Evolutionary conservation across 1,140 invertebrate genomes (phyloP).

Genomic region (Episyrphus balteatus): DNA sequence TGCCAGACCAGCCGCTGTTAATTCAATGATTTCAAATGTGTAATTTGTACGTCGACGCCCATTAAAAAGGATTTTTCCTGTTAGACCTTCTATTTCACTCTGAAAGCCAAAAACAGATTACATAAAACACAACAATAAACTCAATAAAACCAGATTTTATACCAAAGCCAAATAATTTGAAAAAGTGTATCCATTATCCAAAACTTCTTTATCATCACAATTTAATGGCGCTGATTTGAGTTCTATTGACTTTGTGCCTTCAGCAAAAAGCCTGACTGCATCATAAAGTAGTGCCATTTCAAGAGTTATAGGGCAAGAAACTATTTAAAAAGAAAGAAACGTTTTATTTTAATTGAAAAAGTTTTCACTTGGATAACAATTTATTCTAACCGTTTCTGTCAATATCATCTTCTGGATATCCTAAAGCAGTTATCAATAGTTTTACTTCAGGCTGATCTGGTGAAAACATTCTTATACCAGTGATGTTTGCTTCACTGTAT

Average conservation of each 20-base stretch:
- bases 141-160: slow-evolving; percentile 50
- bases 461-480: slow-evolving; percentile 60
- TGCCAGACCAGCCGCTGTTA: slow-evolving; percentile 52
- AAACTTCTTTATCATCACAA: slow-evolving; percentile 46
- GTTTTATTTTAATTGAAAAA: background rate
- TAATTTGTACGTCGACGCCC: slow-evolving; percentile 74
- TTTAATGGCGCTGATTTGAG: slow-evolving; percentile 28
- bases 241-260: slow-evolving; percentile 21
- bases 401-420: slow-evolving; percentile 41
- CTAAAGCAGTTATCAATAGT: slow-evolving; percentile 22
- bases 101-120: slow-evolving; percentile 35
- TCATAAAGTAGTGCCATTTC: slow-evolving; percentile 70
- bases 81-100: slow-evolving; percentile 39
- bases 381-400: slow-evolving; percentile 22
- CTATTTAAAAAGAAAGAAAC: background rate
- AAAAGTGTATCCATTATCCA: slow-evolving; percentile 56
- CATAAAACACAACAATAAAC: background rate
- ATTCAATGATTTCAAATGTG: slow-evolving; percentile 65
- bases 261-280: slow-evolving; percentile 61
- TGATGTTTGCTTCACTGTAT: slow-evolving; percentile 78
- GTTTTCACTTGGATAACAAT: slow-evolving; percentile 42
- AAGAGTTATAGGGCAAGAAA: slow-evolving; percentile 40
- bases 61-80: slow-evolving; percentile 74
- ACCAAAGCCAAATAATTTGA: slow-evolving; percentile 62
- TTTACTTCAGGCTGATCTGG: slow-evolving; percentile 33